Base-by-base conservation (phyloP, 2,797 vertebrate genomes). In the Pelochelys cantorii region DNA sequence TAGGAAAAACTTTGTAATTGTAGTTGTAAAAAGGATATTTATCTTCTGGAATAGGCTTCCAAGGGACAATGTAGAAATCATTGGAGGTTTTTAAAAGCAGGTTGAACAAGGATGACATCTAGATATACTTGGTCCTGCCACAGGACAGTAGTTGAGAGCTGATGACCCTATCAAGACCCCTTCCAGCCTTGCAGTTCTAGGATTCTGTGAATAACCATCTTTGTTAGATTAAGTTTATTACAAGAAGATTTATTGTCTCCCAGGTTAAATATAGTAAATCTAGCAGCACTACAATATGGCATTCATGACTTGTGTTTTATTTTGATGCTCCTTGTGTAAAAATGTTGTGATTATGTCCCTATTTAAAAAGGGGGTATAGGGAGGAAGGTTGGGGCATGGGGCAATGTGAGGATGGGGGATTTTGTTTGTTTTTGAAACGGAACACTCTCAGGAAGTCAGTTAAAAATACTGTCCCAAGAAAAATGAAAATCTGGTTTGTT, bases 251-350 rank as follows among this genome's bases (percentile, higher is more conserved):
- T 75, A 27, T 12, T 75, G 37, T 75, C 37, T 75, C 65, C n/a
- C 74, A 29, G 12, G 14, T 48, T 75, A 75, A 68, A 34, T 22
- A 1, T 27, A 56, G 53, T 71, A 89, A 83, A 89, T 2, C 15
- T 77, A 31, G 0, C 71, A 71, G 54, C 59, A 13, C 80, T 84
- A 56, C 15, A 18, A 54, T 14, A 15, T 48, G 27, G 8, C 53
- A 37, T 59, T 86, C 0, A 52, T 68, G 14, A 74, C 1, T 55
- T 34, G 1, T 29, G 55, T 57, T 17, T 0, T 11, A 1, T n/a
- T 48, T 79, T 84, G 13, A 1, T 62, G 81, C 78, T 85, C 18
- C 65, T 89, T 84, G 54, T 20, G 7, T 91, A 90, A 37, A 12
- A 8, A 87, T 12, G n/a, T 78, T 42, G 68, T 13, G 31, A 22